phyloP scores from a whole-genome alignment of 2,888 invertebrate species.

The Keiferia lycopersicella region DNA sequence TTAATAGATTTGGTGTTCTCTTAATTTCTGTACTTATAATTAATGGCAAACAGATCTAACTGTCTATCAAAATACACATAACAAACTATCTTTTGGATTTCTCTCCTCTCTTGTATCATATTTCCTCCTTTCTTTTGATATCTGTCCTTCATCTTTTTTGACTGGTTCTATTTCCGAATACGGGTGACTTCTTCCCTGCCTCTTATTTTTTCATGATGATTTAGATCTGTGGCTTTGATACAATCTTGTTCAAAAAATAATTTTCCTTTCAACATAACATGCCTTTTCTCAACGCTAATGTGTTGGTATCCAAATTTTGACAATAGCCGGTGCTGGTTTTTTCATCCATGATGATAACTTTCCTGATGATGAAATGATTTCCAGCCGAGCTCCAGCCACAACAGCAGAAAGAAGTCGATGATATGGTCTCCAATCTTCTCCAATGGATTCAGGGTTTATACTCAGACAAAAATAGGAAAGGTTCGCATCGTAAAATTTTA shows the following conservation, averaged over 20 bases:
- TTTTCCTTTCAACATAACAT: not conserved
- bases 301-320: constrained; percentile 1
- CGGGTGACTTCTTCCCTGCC: not conserved
- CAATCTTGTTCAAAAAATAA: not conserved
- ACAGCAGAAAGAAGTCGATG: constrained; percentile 82
- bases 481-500: constrained; percentile 49
- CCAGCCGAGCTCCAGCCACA: constrained; percentile 68
- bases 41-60: too few relatives aligned
- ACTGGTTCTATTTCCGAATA: not conserved
- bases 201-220: not conserved
- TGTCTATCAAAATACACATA: too few relatives aligned
- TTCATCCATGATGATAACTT: constrained; percentile 42
- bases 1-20: too few relatives aligned
- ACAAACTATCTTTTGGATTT: too few relatives aligned
- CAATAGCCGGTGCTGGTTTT: constrained; percentile 32
- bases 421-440: constrained; percentile 87
- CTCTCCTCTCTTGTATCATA: too few relatives aligned
- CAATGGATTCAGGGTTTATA: constrained; percentile 89
- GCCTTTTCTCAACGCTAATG: not conserved
- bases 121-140: too few relatives aligned
- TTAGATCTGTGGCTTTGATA: too few relatives aligned
- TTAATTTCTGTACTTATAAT: too few relatives aligned
- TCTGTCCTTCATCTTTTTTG: not conserved
- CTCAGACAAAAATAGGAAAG: constrained; percentile 80
- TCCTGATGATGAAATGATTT: constrained; percentile 63